These are phyloP conservation scores for Orthonyx spaldingii DNA, from an alignment of 2,113 vertebrate genomes.

Conservation along the genomic window DNA sequence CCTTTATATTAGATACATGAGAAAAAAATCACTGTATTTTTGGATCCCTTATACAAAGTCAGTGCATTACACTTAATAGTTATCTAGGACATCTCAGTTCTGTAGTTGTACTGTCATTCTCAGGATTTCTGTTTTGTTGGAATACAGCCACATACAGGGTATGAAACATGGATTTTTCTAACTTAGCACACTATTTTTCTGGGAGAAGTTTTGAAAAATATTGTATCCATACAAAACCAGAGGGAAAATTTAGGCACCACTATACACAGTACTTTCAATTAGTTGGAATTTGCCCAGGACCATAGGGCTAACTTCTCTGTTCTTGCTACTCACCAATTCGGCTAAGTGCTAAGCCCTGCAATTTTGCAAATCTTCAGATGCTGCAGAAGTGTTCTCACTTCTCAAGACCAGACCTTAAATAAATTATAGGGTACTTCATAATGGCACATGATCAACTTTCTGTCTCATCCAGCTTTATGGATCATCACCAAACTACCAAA, in stretches of 20 bases:
- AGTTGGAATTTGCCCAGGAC: not conserved
- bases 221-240: not conserved
- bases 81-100: not conserved
- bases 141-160: not conserved
- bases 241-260: not conserved
- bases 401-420: not conserved
- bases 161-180: not conserved
- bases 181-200: not conserved
- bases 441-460: not conserved
- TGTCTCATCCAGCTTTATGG: slow-evolving; percentile 15
- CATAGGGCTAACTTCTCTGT: not conserved
- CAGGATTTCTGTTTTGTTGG: not conserved
- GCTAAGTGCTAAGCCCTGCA: not conserved
- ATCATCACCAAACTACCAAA: not conserved
- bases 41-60: not conserved
- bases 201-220: not conserved
- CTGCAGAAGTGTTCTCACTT: not conserved
- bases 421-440: slow-evolving; percentile 31
- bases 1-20: not conserved
- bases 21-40: not conserved
- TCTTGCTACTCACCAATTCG: not conserved
- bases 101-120: not conserved
- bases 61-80: not conserved
- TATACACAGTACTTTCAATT: not conserved
- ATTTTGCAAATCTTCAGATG: slow-evolving; percentile 26